phyloP scores from a whole-genome alignment of 2,797 vertebrate genomes.

The Otus scops region DNA sequence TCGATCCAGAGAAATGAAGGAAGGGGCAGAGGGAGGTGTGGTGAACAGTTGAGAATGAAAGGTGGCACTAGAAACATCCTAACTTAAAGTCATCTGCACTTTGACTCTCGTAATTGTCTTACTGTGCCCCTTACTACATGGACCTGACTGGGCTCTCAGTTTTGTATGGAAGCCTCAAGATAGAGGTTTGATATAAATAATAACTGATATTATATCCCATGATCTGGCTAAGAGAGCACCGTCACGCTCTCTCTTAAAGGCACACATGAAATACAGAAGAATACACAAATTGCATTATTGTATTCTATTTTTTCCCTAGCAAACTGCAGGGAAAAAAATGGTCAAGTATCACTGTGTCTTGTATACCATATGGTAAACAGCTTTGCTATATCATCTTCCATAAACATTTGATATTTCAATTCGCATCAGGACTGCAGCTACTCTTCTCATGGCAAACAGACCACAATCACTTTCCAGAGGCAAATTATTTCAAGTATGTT shows the following conservation, averaged over 20 bases:
- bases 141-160: neutral
- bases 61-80: neutral
- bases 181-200: neutral
- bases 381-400: conserved; percentile 26
- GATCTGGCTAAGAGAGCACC: neutral
- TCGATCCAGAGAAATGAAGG: neutral
- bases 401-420: conserved; percentile 35
- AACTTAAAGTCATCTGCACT: neutral
- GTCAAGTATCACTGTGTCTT: neutral
- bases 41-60: neutral
- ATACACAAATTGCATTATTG: neutral
- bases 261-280: neutral
- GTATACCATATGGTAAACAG: conserved; percentile 49
- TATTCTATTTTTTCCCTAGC: neutral
- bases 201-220: neutral
- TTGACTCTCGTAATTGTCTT: neutral
- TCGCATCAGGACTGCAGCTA: conserved; percentile 40
- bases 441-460: conserved; percentile 1
- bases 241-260: neutral
- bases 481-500: conserved; percentile 5
- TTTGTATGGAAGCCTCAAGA: neutral
- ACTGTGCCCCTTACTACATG: neutral
- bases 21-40: neutral
- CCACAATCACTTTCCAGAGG: neutral
- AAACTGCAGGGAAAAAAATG: neutral